phyloP scores from a whole-genome alignment of 1,140 invertebrate species.

The Hirudo medicinalis region DNA sequence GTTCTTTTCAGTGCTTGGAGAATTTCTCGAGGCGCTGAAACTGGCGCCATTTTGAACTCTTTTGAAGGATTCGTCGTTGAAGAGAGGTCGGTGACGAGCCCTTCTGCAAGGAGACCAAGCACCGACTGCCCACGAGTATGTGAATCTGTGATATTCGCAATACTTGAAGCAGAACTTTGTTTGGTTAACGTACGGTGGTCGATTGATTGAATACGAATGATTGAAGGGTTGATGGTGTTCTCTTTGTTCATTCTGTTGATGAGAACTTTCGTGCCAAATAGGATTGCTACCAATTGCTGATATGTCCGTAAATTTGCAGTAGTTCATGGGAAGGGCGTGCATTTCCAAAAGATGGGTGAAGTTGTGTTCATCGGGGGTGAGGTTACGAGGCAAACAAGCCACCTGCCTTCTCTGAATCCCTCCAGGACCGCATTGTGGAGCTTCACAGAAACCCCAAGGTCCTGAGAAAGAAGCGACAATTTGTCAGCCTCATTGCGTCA shows the following conservation, averaged over 20 bases:
- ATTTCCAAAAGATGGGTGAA: too few species aligned
- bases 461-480: slow-evolving; percentile 6
- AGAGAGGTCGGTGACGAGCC: slow-evolving; percentile 4
- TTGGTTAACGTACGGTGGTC: too few species aligned
- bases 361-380: not conserved
- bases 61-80: slow-evolving; percentile 14
- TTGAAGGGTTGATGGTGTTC: too few species aligned
- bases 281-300: not conserved
- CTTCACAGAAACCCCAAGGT: slow-evolving; percentile 11
- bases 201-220: too few species aligned
- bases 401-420: slow-evolving; percentile 12
- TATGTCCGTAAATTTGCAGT: too few species aligned
- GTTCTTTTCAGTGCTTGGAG: too few species aligned
- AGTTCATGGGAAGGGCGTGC: too few species aligned
- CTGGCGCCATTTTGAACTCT: slow-evolving; percentile 17
- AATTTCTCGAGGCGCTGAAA: slow-evolving; percentile 11
- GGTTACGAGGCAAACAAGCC: not conserved
- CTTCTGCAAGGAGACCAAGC: slow-evolving; percentile 15
- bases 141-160: slow-evolving; percentile 20
- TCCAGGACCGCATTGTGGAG: slow-evolving; percentile 13
- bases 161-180: slow-evolving; percentile 16
- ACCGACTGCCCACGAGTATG: slow-evolving; percentile 16
- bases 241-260: too few species aligned
- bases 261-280: too few species aligned
- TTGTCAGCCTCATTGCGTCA: too few species aligned